Evolutionary conservation across 1,140 invertebrate species (phyloP).

Genomic region (Coelopa frigida): DNA sequence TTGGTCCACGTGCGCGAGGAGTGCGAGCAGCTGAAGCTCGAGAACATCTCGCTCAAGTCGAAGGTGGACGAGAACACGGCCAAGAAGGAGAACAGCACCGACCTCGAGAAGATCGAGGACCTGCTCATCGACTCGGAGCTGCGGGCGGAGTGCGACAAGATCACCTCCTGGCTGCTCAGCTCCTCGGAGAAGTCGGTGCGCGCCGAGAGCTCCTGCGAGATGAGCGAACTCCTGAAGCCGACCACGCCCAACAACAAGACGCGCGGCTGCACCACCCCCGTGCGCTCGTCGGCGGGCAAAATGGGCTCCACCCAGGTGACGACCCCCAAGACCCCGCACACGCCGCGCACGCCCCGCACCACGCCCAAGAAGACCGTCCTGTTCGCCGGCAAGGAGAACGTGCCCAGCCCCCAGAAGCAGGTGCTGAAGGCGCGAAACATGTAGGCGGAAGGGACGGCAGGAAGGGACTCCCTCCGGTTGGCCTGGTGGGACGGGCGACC

Average conservation of each 20-base stretch:
- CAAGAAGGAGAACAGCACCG: constrained; percentile 33
- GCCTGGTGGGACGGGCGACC: no score
- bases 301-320: constrained; percentile 13
- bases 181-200: constrained; percentile 37
- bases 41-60: constrained; percentile 41
- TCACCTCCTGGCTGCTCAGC: constrained; percentile 35
- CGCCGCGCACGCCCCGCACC: constrained; percentile 23
- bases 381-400: constrained; percentile 34
- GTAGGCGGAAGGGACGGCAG: constrained; percentile 13
- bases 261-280: constrained; percentile 21
- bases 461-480: no score
- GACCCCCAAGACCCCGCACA: constrained; percentile 30
- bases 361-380: constrained; percentile 40
- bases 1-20: constrained; percentile 38
- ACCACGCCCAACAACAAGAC: constrained; percentile 22
- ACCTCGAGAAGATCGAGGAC: constrained; percentile 40
- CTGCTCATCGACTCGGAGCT: constrained; percentile 34
- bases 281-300: constrained; percentile 13
- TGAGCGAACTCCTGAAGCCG: constrained; percentile 26
- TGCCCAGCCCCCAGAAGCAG: constrained; percentile 40
- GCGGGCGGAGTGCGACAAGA: constrained; percentile 40
- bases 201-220: constrained; percentile 31
- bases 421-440: constrained; percentile 40
- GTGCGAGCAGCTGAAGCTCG: constrained; percentile 40
- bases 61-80: constrained; percentile 24